These are phyloP conservation scores for Pristionchus arcanus DNA, from an alignment of 2,888 invertebrate species.

Conservation along the genomic window DNA sequence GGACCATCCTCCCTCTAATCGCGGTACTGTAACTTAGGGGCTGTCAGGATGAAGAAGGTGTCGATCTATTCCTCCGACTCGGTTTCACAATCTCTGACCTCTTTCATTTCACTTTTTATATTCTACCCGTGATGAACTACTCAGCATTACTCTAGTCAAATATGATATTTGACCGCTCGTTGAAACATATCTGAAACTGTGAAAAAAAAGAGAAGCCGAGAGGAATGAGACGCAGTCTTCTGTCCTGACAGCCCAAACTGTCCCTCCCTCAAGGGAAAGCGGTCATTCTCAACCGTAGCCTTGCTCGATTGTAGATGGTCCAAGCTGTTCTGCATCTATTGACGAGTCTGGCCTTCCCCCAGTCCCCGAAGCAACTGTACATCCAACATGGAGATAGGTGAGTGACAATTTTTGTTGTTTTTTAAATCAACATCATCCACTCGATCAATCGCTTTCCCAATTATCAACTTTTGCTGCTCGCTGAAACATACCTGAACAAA, in stretches of 20 bases:
- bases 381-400: conserved; percentile 62
- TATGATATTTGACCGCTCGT: no score
- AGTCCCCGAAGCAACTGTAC: conserved; percentile 76
- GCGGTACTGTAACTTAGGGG: conserved; percentile 47
- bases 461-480: neutral
- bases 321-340: conserved; percentile 67
- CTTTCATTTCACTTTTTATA: neutral
- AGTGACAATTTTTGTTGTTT: no score
- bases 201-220: no score
- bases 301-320: conserved; percentile 5
- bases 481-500: neutral
- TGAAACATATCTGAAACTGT: no score
- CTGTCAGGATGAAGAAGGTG: no score
- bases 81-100: no score
- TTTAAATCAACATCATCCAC: no score
- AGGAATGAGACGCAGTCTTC: no score
- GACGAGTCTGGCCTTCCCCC: conserved; percentile 67
- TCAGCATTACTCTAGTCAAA: no score
- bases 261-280: neutral
- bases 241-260: neutral
- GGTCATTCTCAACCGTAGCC: conserved; percentile 31
- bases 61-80: no score
- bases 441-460: neutral
- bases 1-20: conserved; percentile 67
- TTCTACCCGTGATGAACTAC: no score